Conservation (phyloP, 1,140 invertebrate species). For the Parapsyche elsis region DNA sequence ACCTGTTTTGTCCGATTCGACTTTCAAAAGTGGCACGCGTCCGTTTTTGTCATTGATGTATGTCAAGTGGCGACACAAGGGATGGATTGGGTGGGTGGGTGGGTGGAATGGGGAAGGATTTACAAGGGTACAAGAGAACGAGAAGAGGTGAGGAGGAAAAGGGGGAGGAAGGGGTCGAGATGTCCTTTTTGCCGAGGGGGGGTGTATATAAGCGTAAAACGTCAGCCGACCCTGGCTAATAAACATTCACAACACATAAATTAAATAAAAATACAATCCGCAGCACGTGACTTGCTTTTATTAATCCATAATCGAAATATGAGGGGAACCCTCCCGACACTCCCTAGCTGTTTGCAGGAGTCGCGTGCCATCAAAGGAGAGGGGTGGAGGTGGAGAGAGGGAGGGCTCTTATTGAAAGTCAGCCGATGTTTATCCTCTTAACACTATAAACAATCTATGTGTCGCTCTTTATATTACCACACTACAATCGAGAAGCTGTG, state of each 20-base stretch:
- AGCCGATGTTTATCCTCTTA: slow-evolving; percentile 40
- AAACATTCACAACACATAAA: slow-evolving; percentile 55
- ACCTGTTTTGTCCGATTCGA: no score
- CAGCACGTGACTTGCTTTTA: slow-evolving; percentile 54
- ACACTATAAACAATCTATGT: slow-evolving; percentile 37
- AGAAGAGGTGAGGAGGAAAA: neutral
- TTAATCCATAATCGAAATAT: slow-evolving; percentile 54
- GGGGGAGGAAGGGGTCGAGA: neutral
- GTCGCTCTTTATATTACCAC: neutral
- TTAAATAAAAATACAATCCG: slow-evolving; percentile 56
- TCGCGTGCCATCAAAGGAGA: neutral
- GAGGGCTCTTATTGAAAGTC: slow-evolving; percentile 29
- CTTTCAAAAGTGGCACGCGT: neutral
- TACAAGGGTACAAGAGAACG: neutral
- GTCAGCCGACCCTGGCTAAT: slow-evolving; percentile 42
- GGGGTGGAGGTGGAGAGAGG: neutral
- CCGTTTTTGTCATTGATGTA: slow-evolving; percentile 7
- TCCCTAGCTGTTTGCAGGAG: neutral
- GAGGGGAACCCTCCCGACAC: neutral
- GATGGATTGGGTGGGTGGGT: neutral
- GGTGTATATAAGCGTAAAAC: no score
- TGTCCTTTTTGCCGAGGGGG: neutral
- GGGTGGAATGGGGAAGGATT: no score
- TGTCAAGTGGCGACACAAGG: neutral
- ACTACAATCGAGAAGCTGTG: neutral